Base-by-base conservation (phyloP, 2,797 vertebrate species). In the Anomalospiza imberbis region DNA sequence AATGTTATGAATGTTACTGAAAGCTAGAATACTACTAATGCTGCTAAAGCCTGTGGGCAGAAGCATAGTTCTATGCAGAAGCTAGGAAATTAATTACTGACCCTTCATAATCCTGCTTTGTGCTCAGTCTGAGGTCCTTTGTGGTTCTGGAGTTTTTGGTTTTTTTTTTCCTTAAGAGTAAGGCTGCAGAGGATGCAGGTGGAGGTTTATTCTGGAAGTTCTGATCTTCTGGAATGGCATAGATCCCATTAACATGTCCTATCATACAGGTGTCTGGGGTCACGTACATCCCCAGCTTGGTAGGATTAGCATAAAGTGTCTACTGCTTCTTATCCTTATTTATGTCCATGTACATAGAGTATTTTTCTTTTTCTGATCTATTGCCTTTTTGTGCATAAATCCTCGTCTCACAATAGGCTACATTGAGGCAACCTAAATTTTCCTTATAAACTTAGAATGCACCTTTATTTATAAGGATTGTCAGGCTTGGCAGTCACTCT, bases 381-480 rank as follows among this genome's bases (percentile, higher is more conserved):
- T 63, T 91, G n/a, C 40, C 42, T 80, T 89, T 89, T 82, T 74
- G 9, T 42, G 24, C 78, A 20, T 94, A 38, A 74, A 78, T 92
- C 48, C 28, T 89, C 95, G 60, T 91, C 95, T 95, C 95, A 76
- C 58, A 86, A 66, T 60, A 67, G 28, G 25, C 87, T 74, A 29
- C 88, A 60, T 9, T 55, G 72, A 95, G 94, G 66, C 48, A 74
- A 48, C 63, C 31, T 7, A 55, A 38, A 36, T 96, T 97, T 97
- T 63, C 36, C 12, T 94, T 94, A 80, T 65, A 90, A 94, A 93
- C 31, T 42, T 70, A 83, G 85, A 95, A 91, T 55, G 42, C 58
- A 96, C 36, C 32, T 19, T 93, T 93, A 89, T 47, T 90, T 91
- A 44, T 13, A 84, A 77, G n/a, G 65, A 57, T 84, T 89, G 80